phyloP scores from a whole-genome alignment of 2,888 invertebrate genomes.

The Himalopsyche anomala region DNA sequence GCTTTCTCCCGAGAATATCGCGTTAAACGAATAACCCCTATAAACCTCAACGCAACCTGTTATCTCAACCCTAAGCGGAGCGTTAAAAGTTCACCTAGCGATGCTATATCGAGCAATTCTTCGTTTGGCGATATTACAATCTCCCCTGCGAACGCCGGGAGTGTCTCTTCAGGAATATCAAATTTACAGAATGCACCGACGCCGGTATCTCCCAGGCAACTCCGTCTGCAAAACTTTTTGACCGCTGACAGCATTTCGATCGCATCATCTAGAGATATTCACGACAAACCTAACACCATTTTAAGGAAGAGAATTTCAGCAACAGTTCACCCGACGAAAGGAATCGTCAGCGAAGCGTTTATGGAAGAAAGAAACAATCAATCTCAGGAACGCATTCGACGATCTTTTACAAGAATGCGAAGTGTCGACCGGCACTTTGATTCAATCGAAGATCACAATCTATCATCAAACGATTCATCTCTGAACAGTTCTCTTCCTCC shows the following conservation, averaged over 20 bases:
- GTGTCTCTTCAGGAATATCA: conserved; percentile 54
- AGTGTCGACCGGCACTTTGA: conserved; percentile 63
- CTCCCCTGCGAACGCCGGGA: conserved; percentile 28
- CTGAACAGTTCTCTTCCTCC: conserved; percentile 61
- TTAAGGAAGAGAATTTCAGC: conserved; percentile 64
- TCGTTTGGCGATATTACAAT: conserved; percentile 44
- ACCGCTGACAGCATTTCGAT: conserved; percentile 54
- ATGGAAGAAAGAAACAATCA: conserved; percentile 50
- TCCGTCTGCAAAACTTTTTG: not conserved
- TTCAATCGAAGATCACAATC: conserved; percentile 61
- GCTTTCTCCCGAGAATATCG: conserved; percentile 44
- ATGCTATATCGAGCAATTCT: conserved; percentile 52
- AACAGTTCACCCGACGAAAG: conserved; percentile 63
- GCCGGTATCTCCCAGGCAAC: conserved; percentile 53
- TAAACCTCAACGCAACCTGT: conserved; percentile 4
- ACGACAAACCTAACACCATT: conserved; percentile 64
- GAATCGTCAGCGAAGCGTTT: conserved; percentile 62
- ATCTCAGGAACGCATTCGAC: conserved; percentile 50
- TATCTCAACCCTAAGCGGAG: conserved; percentile 18
- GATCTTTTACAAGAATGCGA: conserved; percentile 54
- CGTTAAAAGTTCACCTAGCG: conserved; percentile 25
- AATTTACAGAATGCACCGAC: conserved; percentile 61
- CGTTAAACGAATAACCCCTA: conserved; percentile 41
- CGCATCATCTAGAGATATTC: conserved; percentile 52
- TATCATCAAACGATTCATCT: conserved; percentile 63